phyloP scores from a whole-genome alignment of 2,888 invertebrate genomes.

The Phyllotreta striolata region DNA sequence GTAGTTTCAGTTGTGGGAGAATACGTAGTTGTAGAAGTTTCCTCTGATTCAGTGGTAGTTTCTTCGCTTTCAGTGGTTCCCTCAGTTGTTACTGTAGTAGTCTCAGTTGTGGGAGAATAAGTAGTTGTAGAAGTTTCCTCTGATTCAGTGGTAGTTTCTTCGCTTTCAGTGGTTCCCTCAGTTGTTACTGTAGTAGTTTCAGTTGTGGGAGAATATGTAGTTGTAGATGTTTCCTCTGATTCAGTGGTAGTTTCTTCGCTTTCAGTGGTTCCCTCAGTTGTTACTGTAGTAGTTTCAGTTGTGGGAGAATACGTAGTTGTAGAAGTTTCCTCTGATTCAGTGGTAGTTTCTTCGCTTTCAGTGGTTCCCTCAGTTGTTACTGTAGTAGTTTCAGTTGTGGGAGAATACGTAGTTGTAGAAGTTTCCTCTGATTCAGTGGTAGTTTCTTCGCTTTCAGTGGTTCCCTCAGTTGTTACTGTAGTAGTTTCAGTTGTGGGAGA shows the following conservation, averaged over 20 bases:
- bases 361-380: background rate
- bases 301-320: background rate
- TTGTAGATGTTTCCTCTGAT: no score
- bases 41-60: background rate
- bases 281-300: conserved; percentile 7
- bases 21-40: no score
- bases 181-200: background rate
- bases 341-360: background rate
- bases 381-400: background rate
- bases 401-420: no score
- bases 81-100: conserved; percentile 2
- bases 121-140: no score
- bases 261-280: background rate
- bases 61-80: background rate
- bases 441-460: background rate
- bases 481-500: conserved; percentile 4
- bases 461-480: background rate
- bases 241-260: background rate
- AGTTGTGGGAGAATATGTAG: no score
- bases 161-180: background rate
- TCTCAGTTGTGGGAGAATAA: background rate
- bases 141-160: background rate
- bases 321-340: background rate
- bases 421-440: background rate
- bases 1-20: background rate